Conservation (phyloP, 2,888 invertebrate genomes). For the Nemoura dubitans region DNA sequence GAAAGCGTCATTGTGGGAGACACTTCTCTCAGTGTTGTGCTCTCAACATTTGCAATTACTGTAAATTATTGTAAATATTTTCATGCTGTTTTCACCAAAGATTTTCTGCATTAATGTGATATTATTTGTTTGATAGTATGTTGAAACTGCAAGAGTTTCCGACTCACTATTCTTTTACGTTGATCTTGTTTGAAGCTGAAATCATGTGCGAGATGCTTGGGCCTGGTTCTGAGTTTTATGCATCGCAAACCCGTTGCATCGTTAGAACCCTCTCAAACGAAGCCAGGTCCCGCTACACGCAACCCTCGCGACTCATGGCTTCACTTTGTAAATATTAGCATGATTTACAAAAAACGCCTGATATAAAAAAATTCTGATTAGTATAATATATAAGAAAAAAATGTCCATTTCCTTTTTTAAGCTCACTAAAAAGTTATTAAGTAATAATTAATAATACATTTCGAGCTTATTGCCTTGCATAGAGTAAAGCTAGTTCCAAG, state of each 20-base stretch:
- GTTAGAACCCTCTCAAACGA: neutral
- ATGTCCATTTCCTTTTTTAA: conserved; percentile 19
- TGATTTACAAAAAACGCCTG: conserved; percentile 3
- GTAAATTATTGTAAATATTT: conserved; percentile 1
- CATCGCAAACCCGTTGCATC: neutral
- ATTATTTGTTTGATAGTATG: neutral
- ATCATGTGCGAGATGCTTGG: neutral
- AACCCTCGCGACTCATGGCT: neutral
- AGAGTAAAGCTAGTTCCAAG: conserved; percentile 17
- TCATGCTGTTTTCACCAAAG: neutral
- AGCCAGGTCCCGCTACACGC: neutral
- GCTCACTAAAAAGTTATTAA: conserved; percentile 30
- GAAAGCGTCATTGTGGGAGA: neutral
- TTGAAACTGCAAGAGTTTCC: neutral
- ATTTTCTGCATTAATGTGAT: conserved; percentile 12
- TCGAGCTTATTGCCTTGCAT: conserved; percentile 31
- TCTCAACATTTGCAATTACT: neutral
- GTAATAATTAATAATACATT: conserved; percentile 28
- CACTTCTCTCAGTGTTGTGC: neutral
- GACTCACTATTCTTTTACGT: neutral
- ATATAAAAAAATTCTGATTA: conserved; percentile 5
- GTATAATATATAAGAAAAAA: conserved; percentile 2
- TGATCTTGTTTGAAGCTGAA: neutral
- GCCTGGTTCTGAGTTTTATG: neutral
- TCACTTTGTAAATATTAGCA: neutral